Base-by-base conservation (phyloP, 2,113 vertebrate species). In the Aviceda subcristata region DNA sequence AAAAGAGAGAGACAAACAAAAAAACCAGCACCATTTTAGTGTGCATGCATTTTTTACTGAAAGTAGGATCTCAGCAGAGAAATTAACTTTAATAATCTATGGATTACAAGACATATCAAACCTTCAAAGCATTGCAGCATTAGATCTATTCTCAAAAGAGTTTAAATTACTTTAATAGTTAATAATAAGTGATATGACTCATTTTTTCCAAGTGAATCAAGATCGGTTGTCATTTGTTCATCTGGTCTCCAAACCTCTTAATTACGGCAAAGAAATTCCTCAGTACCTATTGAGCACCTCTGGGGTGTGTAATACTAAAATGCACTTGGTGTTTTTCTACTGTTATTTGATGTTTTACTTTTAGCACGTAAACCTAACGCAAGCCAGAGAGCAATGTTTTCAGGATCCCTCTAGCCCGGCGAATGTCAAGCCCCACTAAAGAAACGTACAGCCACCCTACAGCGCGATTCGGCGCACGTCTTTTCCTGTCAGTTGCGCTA, bases 1-100 rank as follows among this genome's bases (percentile, higher is more conserved):
- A 97, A 95, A 94, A 50, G 69, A 84, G 66, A 50, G 86, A 96
- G 67, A 95, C 67, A 95, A 91, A 93, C 92, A 96, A 93, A 94
- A 88, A 86, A 89, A 23, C 0, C 46, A 84, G 60, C 89, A 95
- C 53, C 81, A 75, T 97, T 97, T 93, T 95, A 96, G 93, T 13
- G 13, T 93, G 96, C 76, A 39, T 93, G 74, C 83, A 80, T 97
- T 97, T 94, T 92, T 96, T 85, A 68, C 96, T 94, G 95, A 91
- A 97, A 97, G 96, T 91, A 66, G 76, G 91, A 98, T 98, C 97
- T 98, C 97, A 95, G 95, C 96, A 98, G 97, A 98, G 97, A 98
- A 98, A 98, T 98, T 98, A 97, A 97, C 97, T 98, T 98, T 97
- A 98, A 96, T 98, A 97, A 98, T 98, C 98, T 97, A 97, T 97